Evolutionary conservation across 2,113 vertebrate species (phyloP), one percentile per base, ranked within the genome.

Genomic region (Symphodus melops): DNA sequence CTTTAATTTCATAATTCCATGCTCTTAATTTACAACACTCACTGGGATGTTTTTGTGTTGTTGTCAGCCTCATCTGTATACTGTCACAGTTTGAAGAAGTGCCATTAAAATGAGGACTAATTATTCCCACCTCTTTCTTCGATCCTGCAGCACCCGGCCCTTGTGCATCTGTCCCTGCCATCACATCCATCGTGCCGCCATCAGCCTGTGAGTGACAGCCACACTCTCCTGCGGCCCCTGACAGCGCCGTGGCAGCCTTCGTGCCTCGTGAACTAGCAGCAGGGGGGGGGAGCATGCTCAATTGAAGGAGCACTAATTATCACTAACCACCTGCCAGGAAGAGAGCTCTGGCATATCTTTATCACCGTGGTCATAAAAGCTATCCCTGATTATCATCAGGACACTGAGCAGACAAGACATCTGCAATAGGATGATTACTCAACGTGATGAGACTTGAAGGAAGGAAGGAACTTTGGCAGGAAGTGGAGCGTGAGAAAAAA

Each of bases 261-360:
- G 74, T 60, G 85, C 88, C 90, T 91, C 82, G 77, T 91, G 88
- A 84, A 79, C 58, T 49, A 52, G 56, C 92, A 72, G 86, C 83
- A 28, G 84, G 90, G 73, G 85, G n/a, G 28, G 90, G 72, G 85
- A 60, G 74, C 39, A 4, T 33, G 28, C 65, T 88, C 76, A 76
- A 79, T 80, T 90, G 72, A 87, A 80, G 55, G 72, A 88, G 78
- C 1, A 1, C 83, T 85, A 92, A 92, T 93, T 93, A 91, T 79
- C 81, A 77, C 81, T 78, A 84, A 89, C 83, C 81, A 41, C 90
- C 88, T 79, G 82, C 72, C 42, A 85, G 76, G 87, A 85, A 79
- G 51, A 81, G 73, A 81, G 52, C 68, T 57, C 58, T 73, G 80
- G 52, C 65, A 68, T 86, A 83, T 82, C 75, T 89, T 81, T 83